phyloP scores from a whole-genome alignment of 2,888 invertebrate genomes.

The Tachina grossa region DNA sequence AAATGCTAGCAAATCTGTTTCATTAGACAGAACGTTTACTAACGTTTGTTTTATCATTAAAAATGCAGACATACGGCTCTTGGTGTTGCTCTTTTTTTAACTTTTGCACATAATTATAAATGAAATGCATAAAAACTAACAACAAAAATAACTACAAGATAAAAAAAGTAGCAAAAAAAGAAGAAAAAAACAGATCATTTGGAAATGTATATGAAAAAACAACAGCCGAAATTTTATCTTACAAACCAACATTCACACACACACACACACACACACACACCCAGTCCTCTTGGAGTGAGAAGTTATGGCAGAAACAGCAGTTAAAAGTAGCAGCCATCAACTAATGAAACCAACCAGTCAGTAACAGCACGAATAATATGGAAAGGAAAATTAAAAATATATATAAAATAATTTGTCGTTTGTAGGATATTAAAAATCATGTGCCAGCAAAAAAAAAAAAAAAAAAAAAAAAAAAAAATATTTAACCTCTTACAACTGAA shows the following conservation, averaged over 20 bases:
- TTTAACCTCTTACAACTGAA: slow-evolving; percentile 42
- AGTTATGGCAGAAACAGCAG: slow-evolving; percentile 27
- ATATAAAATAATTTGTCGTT: slow-evolving; percentile 53
- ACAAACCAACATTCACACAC: slow-evolving; percentile 34
- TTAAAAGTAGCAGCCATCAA: slow-evolving; percentile 38
- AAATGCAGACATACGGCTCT: slow-evolving; percentile 58
- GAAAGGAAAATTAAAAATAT: slow-evolving; percentile 58
- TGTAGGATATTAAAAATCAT: slow-evolving; percentile 57
- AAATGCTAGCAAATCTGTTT: slow-evolving; percentile 56
- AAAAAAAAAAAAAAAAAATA: not conserved
- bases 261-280: slow-evolving; percentile 16
- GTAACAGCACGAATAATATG: slow-evolving; percentile 38
- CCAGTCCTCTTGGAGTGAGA: slow-evolving; percentile 26
- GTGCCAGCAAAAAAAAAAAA: slow-evolving; percentile 37
- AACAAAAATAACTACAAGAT: slow-evolving; percentile 39
- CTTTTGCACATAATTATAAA: slow-evolving; percentile 54
- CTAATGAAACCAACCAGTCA: slow-evolving; percentile 46
- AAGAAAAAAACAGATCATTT: slow-evolving; percentile 36
- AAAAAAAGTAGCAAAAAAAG: not conserved
- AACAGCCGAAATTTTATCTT: slow-evolving; percentile 55
- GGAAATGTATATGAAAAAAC: not conserved
- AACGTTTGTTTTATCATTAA: slow-evolving; percentile 63
- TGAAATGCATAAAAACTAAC: slow-evolving; percentile 25
- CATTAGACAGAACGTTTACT: slow-evolving; percentile 50
- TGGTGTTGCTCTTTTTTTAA: slow-evolving; percentile 17